Percentiles rank a stretch among this genome's conserved stretches.
Conservation (phyloP, 2,113 vertebrate species). For the Neolamprologus falcicula region DNA sequence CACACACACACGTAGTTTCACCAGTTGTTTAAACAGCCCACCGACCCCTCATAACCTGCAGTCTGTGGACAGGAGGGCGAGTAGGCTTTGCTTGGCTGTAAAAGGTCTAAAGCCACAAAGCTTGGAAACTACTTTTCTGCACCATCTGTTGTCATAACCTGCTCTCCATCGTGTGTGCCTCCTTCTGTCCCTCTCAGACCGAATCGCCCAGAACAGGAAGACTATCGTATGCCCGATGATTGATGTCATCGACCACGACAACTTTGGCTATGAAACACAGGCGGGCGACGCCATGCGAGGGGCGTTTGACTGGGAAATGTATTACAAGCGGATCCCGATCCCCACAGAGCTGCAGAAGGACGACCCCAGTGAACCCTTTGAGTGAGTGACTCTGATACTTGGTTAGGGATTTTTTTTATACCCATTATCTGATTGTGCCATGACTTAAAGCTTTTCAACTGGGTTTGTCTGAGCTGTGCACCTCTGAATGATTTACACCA, state of each 20-base stretch:
- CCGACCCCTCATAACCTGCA: background rate
- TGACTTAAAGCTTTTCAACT: background rate
- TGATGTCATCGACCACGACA: slow-evolving; percentile 94
- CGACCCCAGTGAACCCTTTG: slow-evolving; percentile 92
- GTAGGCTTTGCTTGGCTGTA: background rate
- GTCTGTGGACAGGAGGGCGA: background rate
- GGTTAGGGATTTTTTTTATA: background rate
- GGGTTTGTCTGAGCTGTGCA: background rate
- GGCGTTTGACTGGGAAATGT: slow-evolving; percentile 99
- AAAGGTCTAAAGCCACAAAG: background rate
- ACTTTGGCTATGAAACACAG: slow-evolving; percentile 94
- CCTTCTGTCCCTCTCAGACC: slow-evolving; percentile 70
- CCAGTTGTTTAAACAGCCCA: background rate
- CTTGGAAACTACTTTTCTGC: background rate
- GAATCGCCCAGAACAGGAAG: slow-evolving; percentile 90
- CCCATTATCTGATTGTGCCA: background rate
- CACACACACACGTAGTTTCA: background rate
- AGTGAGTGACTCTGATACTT: slow-evolving; percentile 76
- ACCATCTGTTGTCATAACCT: background rate
- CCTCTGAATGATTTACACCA: background rate
- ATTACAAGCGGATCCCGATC: slow-evolving; percentile 96
- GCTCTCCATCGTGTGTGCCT: background rate
- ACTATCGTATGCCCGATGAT: slow-evolving; percentile 98
- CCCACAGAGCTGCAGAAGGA: slow-evolving; percentile 83
- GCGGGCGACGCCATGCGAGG: slow-evolving; percentile 96